These are phyloP conservation scores for Ariolimax columbianus DNA, from an alignment of 2,888 invertebrate genomes.

Conservation along the genomic window DNA sequence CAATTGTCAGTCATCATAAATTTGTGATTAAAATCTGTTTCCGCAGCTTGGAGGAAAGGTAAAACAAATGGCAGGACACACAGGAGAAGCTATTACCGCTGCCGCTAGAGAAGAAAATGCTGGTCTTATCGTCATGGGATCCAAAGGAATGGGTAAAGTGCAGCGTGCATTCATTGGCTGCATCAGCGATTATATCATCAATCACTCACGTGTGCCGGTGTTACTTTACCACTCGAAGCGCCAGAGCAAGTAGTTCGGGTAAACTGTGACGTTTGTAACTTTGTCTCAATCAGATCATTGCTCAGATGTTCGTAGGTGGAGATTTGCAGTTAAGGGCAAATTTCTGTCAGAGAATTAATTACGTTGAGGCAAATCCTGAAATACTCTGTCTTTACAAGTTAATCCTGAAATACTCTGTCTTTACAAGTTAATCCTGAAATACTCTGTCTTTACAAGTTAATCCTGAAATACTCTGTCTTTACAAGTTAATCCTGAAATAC, in stretches of 20 bases:
- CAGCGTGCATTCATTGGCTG: constrained; percentile 61
- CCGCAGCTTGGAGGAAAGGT: constrained; percentile 59
- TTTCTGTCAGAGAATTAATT: too few species aligned
- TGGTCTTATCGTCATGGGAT: constrained; percentile 57
- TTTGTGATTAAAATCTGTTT: not conserved
- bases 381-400: not conserved
- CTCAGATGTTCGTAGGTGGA: not conserved
- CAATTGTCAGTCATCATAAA: not conserved
- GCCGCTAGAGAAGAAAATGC: constrained; percentile 57
- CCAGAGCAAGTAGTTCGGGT: not conserved
- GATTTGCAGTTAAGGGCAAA: too few species aligned
- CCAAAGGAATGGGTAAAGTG: constrained; percentile 58
- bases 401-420: not conserved
- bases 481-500: too few species aligned
- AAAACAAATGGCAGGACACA: constrained; percentile 59
- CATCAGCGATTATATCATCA: constrained; percentile 61
- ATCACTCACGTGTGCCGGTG: constrained; percentile 59
- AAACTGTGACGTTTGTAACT: not conserved
- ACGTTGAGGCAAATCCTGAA: not conserved
- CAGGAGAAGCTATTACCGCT: constrained; percentile 57
- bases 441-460: not conserved
- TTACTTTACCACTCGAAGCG: constrained; percentile 52
- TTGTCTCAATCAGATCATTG: not conserved
- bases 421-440: not conserved
- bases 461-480: too few species aligned